phyloP scores from a whole-genome alignment of 2,113 vertebrate genomes.

The Burhinus bistriatus region DNA sequence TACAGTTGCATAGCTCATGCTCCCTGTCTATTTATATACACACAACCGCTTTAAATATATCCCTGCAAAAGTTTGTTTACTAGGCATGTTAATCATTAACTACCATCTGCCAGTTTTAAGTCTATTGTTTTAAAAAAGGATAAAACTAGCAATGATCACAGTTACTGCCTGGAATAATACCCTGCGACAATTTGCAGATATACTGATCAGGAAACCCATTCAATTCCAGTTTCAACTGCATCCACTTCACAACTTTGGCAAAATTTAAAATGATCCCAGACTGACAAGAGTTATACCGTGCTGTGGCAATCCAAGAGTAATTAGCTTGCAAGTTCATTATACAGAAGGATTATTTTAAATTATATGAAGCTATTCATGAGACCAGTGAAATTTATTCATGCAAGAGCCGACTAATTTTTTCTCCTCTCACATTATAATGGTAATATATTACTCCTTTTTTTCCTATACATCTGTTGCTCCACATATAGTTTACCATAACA shows the following conservation, averaged over 20 bases:
- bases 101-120: constrained; percentile 25
- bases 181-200: background rate
- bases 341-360: constrained; percentile 34
- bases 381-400: background rate
- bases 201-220: background rate
- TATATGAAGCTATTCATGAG: constrained; percentile 4
- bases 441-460: background rate
- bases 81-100: constrained; percentile 34
- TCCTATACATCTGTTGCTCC: background rate
- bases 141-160: background rate
- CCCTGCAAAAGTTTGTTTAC: constrained; percentile 22
- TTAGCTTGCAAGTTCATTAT: constrained; percentile 21
- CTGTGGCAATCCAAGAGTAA: constrained; percentile 22
- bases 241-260: background rate
- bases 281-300: background rate
- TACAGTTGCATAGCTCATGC: constrained; percentile 15
- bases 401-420: background rate
- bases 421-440: background rate
- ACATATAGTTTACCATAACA: background rate
- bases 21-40: constrained; percentile 39
- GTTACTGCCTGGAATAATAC: background rate
- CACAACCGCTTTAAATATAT: constrained; percentile 26
- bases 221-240: background rate
- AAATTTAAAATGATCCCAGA: background rate
- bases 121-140: background rate